Conservation (phyloP, 30 jellyfish, hydroid and myxozoan species). For the Sanderia malayensis region DNA sequence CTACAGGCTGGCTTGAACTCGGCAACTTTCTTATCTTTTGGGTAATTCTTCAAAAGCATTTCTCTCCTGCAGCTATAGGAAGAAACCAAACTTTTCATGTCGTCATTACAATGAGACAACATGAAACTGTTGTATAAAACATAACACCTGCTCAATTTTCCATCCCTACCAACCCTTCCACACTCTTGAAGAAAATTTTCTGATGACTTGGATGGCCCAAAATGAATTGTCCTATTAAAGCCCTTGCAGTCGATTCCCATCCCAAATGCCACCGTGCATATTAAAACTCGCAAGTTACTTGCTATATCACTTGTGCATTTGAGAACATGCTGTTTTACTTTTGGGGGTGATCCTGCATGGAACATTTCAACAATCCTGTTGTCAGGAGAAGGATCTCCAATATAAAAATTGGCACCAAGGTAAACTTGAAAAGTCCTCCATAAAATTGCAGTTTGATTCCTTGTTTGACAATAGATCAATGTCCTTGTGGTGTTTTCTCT, state of each 20-base stretch:
- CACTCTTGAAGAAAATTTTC: constrained; percentile 7
- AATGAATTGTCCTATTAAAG: constrained; percentile 5
- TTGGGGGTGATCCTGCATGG: constrained; percentile 20
- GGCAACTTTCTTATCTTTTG: background rate
- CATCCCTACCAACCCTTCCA: constrained; percentile 11
- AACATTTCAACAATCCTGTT: constrained; percentile 5
- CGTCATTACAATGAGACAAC: background rate
- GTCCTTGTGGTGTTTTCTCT: background rate
- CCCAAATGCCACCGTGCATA: constrained; percentile 20
- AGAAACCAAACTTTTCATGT: constrained; percentile 3
- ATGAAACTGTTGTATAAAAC: background rate
- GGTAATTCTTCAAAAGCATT: background rate
- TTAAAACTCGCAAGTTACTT: constrained; percentile 5
- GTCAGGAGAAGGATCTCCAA: constrained; percentile 7
- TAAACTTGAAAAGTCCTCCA: background rate
- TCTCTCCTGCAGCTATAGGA: constrained; percentile 3
- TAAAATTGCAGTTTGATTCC: background rate
- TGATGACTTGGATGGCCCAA: constrained; percentile 8
- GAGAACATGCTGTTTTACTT: background rate
- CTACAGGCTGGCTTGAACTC: background rate
- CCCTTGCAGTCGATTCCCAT: constrained; percentile 21
- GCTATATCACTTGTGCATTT: background rate
- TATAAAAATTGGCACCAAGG: background rate
- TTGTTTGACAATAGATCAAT: constrained; percentile 2
- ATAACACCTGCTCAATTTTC: background rate